Percentiles rank a stretch among this genome's conserved stretches.
phyloP scores from a whole-genome alignment of 2,113 vertebrate genomes.

The Macquaria ambigua region DNA sequence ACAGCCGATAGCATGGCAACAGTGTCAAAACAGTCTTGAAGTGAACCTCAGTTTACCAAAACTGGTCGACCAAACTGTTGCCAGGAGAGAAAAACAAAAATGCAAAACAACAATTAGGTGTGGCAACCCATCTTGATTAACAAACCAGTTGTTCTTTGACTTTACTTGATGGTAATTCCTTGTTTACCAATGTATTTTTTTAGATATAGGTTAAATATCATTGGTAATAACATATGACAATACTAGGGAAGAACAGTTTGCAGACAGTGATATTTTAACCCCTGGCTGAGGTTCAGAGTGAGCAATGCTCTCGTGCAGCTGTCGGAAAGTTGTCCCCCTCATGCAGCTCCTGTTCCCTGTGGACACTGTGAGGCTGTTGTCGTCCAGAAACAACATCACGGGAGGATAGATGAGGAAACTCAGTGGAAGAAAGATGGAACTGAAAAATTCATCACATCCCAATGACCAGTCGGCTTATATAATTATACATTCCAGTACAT shows the following conservation, averaged over 20 bases:
- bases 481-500: constrained; percentile 11
- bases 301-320: constrained; percentile 30
- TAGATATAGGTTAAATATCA: neutral
- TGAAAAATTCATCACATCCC: constrained; percentile 20
- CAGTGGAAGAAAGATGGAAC: neutral
- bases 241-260: constrained; percentile 4
- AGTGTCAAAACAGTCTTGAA: too few relatives aligned
- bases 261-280: constrained; percentile 37
- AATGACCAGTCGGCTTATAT: constrained; percentile 3
- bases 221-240: neutral
- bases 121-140: neutral
- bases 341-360: constrained; percentile 4
- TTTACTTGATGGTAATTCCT: neutral
- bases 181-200: neutral
- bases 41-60: neutral
- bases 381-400: constrained; percentile 2
- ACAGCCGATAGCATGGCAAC: neutral
- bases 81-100: neutral
- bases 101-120: neutral
- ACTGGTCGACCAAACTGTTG: neutral
- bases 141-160: neutral
- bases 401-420: neutral
- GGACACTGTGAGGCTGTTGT: constrained; percentile 14
- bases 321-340: constrained; percentile 40
- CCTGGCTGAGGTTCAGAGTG: constrained; percentile 9